phyloP scores from a whole-genome alignment of 2,113 vertebrate genomes.

The Callopanchax toddi region DNA sequence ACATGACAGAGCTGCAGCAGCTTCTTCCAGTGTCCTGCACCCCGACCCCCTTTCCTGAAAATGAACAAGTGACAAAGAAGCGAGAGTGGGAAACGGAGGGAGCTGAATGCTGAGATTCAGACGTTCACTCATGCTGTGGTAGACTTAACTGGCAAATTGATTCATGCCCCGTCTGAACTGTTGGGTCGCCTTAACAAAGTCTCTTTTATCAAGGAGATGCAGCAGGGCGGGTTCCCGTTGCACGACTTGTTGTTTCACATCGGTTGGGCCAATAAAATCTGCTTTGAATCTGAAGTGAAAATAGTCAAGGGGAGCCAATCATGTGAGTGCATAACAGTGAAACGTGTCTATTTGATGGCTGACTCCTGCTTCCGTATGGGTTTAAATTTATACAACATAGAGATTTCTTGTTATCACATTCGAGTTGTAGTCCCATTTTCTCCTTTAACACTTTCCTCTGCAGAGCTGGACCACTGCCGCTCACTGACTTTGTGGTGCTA shows the following conservation, averaged over 20 bases:
- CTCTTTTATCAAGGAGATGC: constrained; percentile 50
- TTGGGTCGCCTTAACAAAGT: constrained; percentile 69
- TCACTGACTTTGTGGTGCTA: constrained; percentile 40
- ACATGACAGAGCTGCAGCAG: constrained; percentile 65
- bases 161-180: constrained; percentile 49
- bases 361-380: no score
- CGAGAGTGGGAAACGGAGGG: constrained; percentile 19
- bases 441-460: constrained; percentile 39
- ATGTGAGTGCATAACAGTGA: constrained; percentile 39
- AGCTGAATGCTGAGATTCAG: constrained; percentile 39
- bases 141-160: constrained; percentile 51
- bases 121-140: constrained; percentile 56
- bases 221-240: constrained; percentile 38
- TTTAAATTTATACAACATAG: no score
- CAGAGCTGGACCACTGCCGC: constrained; percentile 42
- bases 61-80: constrained; percentile 31
- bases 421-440: constrained; percentile 9
- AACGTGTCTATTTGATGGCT: background rate
- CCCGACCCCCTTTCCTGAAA: constrained; percentile 37
- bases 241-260: constrained; percentile 60
- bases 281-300: constrained; percentile 72
- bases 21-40: constrained; percentile 42
- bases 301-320: constrained; percentile 70
- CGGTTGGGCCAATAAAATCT: constrained; percentile 69
- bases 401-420: no score